phyloP scores from a whole-genome alignment of 2,888 invertebrate species.

The Pandemis corylana region DNA sequence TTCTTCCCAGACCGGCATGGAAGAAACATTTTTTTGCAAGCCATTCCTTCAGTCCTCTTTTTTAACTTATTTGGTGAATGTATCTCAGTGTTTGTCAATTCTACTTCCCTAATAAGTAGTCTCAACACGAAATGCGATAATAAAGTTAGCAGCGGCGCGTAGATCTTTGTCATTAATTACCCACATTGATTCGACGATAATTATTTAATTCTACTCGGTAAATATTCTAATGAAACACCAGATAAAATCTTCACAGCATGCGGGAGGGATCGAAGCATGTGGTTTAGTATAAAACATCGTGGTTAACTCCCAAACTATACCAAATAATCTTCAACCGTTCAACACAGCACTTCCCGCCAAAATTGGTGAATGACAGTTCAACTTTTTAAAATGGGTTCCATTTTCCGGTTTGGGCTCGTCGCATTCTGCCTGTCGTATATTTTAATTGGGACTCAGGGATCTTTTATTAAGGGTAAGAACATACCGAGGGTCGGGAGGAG shows the following conservation, averaged over 20 bases:
- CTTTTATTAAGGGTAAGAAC: slow-evolving; percentile 79
- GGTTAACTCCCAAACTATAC: slow-evolving; percentile 40
- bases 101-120: no score
- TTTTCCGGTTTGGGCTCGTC: slow-evolving; percentile 58
- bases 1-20: no score
- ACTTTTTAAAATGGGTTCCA: slow-evolving; percentile 64
- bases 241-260: slow-evolving; percentile 59
- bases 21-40: no score
- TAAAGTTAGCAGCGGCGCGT: background rate
- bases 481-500: slow-evolving; percentile 78
- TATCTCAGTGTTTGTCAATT: no score
- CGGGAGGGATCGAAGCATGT: slow-evolving; percentile 64
- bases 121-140: no score
- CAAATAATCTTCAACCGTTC: slow-evolving; percentile 48
- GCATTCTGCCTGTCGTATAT: slow-evolving; percentile 66
- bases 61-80: no score
- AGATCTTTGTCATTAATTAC: background rate
- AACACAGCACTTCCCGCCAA: slow-evolving; percentile 44
- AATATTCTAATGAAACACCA: slow-evolving; percentile 52
- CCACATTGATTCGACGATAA: slow-evolving; percentile 41
- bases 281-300: slow-evolving; percentile 58
- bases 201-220: slow-evolving; percentile 43
- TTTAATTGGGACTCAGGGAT: slow-evolving; percentile 61
- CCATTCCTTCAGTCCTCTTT: no score
- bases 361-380: slow-evolving; percentile 25